Percentiles rank a stretch among this genome's conserved stretches.
phyloP scores from a whole-genome alignment of 2,797 vertebrate genomes.

The Liasis olivaceus region DNA sequence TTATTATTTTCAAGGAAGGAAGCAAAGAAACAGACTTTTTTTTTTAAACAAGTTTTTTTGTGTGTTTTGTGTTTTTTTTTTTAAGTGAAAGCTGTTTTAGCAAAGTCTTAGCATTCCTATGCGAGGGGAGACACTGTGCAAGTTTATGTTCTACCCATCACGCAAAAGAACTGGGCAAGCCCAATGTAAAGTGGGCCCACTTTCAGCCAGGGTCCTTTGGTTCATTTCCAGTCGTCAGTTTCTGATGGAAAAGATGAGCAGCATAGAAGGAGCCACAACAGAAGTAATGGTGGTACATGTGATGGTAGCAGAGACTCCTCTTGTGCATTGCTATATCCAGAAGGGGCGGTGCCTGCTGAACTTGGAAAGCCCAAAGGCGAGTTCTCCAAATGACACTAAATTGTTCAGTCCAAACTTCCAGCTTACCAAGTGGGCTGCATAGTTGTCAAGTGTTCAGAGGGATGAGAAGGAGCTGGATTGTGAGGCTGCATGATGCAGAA shows the following conservation, averaged over 20 bases:
- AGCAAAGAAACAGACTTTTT: slow-evolving; percentile 69
- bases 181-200: slow-evolving; percentile 46
- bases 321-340: not conserved
- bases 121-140: slow-evolving; percentile 32
- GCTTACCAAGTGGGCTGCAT: slow-evolving; percentile 71
- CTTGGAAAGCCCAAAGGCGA: slow-evolving; percentile 20
- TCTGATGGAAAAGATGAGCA: slow-evolving; percentile 61
- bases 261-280: slow-evolving; percentile 60
- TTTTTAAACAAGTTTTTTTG: slow-evolving; percentile 52
- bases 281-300: slow-evolving; percentile 39
- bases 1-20: slow-evolving; percentile 78
- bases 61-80: slow-evolving; percentile 30
- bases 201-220: slow-evolving; percentile 77
- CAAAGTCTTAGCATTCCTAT: slow-evolving; percentile 48
- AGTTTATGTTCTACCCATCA: slow-evolving; percentile 38
- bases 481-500: slow-evolving; percentile 65
- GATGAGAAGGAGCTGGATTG: slow-evolving; percentile 50
- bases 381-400: slow-evolving; percentile 21
- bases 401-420: slow-evolving; percentile 58
- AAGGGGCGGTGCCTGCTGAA: slow-evolving; percentile 46
- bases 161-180: slow-evolving; percentile 24
- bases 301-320: slow-evolving; percentile 45
- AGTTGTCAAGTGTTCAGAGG: slow-evolving; percentile 50
- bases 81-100: slow-evolving; percentile 28
- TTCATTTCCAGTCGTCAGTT: slow-evolving; percentile 76